Evolutionary conservation across 2,113 vertebrate species (phyloP).

Genomic region (Pimephales promelas): DNA sequence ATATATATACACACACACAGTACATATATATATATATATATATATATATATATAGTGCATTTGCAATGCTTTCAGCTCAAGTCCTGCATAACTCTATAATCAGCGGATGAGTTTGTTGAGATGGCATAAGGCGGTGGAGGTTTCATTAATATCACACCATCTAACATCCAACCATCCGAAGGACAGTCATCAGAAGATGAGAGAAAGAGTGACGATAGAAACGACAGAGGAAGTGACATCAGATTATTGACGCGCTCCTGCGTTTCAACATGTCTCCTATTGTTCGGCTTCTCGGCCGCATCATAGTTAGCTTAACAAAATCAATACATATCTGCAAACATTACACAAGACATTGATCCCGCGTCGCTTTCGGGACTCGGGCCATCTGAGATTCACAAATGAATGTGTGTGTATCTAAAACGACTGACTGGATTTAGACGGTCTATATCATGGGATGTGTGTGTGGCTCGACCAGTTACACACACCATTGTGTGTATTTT

Average conservation of each 20-base stretch:
- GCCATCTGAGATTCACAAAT: neutral
- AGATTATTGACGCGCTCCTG: slow-evolving; percentile 39
- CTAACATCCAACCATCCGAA: neutral
- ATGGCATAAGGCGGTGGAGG: too few relatives aligned
- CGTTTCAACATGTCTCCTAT: slow-evolving; percentile 7
- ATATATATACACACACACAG: too few relatives aligned
- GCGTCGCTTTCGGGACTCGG: too few relatives aligned
- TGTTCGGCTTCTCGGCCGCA: slow-evolving; percentile 21
- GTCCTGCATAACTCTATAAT: too few relatives aligned
- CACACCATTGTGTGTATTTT: neutral
- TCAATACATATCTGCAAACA: slow-evolving; percentile 52
- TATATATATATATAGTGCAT: too few relatives aligned
- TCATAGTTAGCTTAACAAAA: slow-evolving; percentile 2
- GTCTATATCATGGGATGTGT: neutral
- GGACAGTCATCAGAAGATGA: neutral
- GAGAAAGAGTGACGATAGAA: neutral
- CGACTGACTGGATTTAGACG: neutral
- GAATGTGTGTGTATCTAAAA: too few relatives aligned
- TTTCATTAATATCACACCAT: too few relatives aligned
- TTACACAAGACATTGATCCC: slow-evolving; percentile 42
- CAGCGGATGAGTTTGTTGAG: too few relatives aligned
- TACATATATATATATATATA: too few relatives aligned
- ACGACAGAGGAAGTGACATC: neutral
- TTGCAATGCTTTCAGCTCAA: too few relatives aligned
- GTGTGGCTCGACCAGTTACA: neutral